phyloP scores from a whole-genome alignment of 2,888 invertebrate species.

The Lepidochrysops patricia region DNA sequence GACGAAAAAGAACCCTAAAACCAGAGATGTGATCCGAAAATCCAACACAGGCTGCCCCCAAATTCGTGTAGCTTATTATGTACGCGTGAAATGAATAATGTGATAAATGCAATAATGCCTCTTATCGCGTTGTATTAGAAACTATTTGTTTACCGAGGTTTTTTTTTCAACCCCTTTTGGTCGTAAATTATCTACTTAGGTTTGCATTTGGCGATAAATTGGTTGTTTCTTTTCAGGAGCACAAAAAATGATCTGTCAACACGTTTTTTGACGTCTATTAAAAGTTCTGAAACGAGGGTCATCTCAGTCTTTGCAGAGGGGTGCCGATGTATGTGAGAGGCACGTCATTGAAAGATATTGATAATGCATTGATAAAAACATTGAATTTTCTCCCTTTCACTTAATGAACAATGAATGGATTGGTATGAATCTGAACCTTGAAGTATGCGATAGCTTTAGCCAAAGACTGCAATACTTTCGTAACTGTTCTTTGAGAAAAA shows the following conservation, averaged over 20 bases:
- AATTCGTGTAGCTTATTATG: constrained; percentile 69
- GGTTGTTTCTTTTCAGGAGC: constrained; percentile 45
- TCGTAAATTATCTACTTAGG: constrained; percentile 66
- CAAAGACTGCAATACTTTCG: too few species aligned
- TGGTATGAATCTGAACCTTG: too few species aligned
- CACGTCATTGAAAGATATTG: not conserved
- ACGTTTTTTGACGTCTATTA: constrained; percentile 23
- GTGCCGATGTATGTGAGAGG: not conserved
- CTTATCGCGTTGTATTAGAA: constrained; percentile 45
- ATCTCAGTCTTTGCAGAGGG: not conserved
- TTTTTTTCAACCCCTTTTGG: constrained; percentile 45
- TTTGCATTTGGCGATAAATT: constrained; percentile 61
- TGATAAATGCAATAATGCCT: constrained; percentile 51
- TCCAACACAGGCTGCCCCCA: constrained; percentile 32
- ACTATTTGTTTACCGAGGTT: constrained; percentile 33
- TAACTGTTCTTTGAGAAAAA: too few species aligned
- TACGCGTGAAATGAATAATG: constrained; percentile 61
- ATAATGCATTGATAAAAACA: too few species aligned
- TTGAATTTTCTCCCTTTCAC: too few species aligned
- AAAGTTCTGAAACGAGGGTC: constrained; percentile 17
- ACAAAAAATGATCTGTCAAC: constrained; percentile 49
- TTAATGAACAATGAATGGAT: too few species aligned
- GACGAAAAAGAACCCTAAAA: constrained; percentile 35
- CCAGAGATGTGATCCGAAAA: constrained; percentile 24
- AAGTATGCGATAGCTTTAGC: too few species aligned